A percentile compares a stretch with the other conserved stretches of the same genome.
Conservation (phyloP, 2,888 invertebrate genomes). For the Lymantria dispar region DNA sequence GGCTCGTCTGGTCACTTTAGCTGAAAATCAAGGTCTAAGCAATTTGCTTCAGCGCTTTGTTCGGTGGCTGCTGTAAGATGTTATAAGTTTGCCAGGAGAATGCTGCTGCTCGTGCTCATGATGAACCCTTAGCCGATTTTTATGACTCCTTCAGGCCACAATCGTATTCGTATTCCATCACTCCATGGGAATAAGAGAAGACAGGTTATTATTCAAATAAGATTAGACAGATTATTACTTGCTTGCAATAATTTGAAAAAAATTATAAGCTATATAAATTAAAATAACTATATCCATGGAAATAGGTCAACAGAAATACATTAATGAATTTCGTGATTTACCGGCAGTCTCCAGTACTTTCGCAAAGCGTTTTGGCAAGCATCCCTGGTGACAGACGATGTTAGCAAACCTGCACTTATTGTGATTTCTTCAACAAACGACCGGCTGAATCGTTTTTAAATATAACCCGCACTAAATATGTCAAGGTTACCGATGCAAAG, state of each 20-base stretch:
- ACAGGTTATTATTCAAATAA: too few relatives aligned
- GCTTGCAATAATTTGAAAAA: background rate
- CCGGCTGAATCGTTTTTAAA: constrained; percentile 38
- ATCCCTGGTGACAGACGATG: constrained; percentile 33
- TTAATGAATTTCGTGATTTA: constrained; percentile 43
- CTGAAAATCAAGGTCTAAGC: too few relatives aligned
- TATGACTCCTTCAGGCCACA: too few relatives aligned
- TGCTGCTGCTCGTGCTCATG: too few relatives aligned
- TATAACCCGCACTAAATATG: constrained; percentile 51
- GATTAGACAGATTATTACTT: background rate
- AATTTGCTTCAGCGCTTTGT: too few relatives aligned
- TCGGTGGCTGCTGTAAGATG: too few relatives aligned
- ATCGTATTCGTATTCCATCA: too few relatives aligned
- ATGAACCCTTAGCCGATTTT: too few relatives aligned
- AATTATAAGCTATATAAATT: constrained; percentile 7
- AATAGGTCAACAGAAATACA: constrained; percentile 37
- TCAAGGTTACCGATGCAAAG: constrained; percentile 47
- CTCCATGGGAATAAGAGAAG: too few relatives aligned
- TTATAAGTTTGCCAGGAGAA: too few relatives aligned
- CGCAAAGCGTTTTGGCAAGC: constrained; percentile 54
- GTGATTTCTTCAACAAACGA: constrained; percentile 43
- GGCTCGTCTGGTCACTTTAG: too few relatives aligned
- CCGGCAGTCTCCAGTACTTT: constrained; percentile 45
- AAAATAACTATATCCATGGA: constrained; percentile 7
- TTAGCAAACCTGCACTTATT: constrained; percentile 38